phyloP scores from a whole-genome alignment of 2,113 vertebrate species.

The Typhlomys cinereus region DNA sequence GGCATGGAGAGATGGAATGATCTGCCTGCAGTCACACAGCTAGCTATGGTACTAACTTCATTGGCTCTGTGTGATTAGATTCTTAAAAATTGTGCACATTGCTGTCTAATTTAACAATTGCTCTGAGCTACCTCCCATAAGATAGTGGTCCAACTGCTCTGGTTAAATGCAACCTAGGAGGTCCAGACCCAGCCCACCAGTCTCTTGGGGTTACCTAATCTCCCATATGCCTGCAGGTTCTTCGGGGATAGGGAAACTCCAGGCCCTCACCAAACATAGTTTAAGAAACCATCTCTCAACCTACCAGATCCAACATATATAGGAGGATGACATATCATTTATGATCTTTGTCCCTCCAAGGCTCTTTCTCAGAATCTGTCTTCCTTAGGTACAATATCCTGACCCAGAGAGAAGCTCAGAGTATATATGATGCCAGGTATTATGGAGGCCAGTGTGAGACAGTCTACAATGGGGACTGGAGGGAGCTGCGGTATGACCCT shows the following conservation, averaged over 20 bases:
- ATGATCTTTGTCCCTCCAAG: not conserved
- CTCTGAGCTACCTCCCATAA: not conserved
- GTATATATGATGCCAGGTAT: conserved; percentile 87
- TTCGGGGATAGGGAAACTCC: not conserved
- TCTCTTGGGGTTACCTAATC: not conserved
- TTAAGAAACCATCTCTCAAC: not conserved
- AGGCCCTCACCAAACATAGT: not conserved
- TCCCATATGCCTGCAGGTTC: not conserved
- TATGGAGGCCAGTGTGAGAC: conserved; percentile 92
- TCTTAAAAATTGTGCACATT: not conserved
- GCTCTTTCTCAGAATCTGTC: conserved; percentile 2
- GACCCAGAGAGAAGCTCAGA: conserved; percentile 82
- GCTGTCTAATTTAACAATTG: not conserved
- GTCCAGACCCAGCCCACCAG: rapidly evolving
- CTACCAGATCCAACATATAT: not conserved
- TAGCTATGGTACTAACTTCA: not conserved
- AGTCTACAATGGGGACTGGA: conserved; percentile 96
- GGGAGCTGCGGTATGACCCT: conserved; percentile 89
- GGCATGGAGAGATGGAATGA: not conserved
- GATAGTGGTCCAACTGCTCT: not conserved
- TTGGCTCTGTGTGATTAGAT: not conserved
- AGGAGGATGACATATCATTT: not conserved
- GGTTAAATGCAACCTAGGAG: not conserved
- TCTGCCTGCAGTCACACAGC: not conserved
- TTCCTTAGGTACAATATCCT: conserved; percentile 89